These are phyloP conservation scores for Montipora capitata DNA, from an alignment of 92 coral and sea anemone genomes.

Conservation along the genomic window DNA sequence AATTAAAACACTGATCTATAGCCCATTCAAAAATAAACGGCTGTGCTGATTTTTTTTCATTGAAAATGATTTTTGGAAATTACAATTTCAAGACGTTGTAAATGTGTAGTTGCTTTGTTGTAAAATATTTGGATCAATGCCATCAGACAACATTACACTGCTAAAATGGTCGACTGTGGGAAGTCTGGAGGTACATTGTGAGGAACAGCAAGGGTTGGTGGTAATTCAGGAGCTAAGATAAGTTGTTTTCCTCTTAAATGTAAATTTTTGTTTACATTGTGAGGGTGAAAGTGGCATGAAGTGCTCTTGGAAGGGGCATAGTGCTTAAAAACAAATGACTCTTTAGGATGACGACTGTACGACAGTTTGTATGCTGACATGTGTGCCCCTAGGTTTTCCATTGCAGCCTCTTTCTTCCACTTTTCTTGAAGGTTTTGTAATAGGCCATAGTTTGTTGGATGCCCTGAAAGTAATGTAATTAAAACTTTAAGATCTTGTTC, in stretches of 20 bases:
- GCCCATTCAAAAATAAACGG: too few species aligned
- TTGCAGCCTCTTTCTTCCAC: slow-evolving; percentile 94
- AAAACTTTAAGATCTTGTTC: not conserved
- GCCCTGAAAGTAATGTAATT: slow-evolving; percentile 57
- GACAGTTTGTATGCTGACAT: slow-evolving; percentile 86
- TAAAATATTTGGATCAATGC: not conserved
- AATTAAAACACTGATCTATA: too few species aligned
- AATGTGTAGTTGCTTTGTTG: not conserved
- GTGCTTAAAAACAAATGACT: slow-evolving; percentile 78
- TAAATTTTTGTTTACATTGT: slow-evolving; percentile 88
- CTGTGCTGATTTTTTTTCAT: too few species aligned
- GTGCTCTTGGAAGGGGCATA: slow-evolving; percentile 83
- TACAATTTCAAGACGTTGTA: not conserved
- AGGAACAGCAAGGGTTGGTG: slow-evolving; percentile 80
- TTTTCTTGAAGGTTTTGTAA: slow-evolving; percentile 87
- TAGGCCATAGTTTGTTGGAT: slow-evolving; percentile 97
- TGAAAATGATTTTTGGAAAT: too few species aligned
- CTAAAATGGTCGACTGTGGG: slow-evolving; percentile 52
- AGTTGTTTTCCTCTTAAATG: slow-evolving; percentile 81
- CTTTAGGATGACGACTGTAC: slow-evolving; percentile 79
- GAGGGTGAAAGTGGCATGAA: slow-evolving; percentile 97
- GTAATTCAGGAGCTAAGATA: slow-evolving; percentile 85
- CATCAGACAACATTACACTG: not conserved
- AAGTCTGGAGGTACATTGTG: slow-evolving; percentile 56
- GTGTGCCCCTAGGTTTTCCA: slow-evolving; percentile 81